phyloP scores from a whole-genome alignment of 2,797 vertebrate genomes.

The Pipistrellus nathusii region DNA sequence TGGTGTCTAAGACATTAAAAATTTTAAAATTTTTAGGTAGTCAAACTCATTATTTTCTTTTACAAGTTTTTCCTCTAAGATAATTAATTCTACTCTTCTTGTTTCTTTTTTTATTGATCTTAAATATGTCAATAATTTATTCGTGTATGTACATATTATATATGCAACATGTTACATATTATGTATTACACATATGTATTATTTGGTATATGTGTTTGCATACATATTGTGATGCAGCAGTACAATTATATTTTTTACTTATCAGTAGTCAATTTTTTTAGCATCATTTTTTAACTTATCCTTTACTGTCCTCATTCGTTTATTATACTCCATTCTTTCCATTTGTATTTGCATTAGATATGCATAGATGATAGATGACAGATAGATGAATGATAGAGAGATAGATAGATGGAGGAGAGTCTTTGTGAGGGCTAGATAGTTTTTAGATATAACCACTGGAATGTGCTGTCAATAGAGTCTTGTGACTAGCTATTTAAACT shows the following conservation, averaged over 20 bases:
- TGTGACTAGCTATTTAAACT: not conserved
- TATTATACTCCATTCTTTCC: not conserved
- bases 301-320: not conserved
- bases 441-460: not conserved
- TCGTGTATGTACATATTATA: not conserved
- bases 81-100: not conserved
- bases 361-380: not conserved
- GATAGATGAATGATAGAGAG: not conserved
- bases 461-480: not conserved
- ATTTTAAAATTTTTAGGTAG: not conserved
- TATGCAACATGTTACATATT: not conserved
- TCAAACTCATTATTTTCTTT: conserved; percentile 25
- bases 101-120: not conserved
- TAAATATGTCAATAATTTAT: not conserved
- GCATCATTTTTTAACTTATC: not conserved
- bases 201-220: not conserved
- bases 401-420: not conserved
- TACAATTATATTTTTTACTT: conserved; percentile 31
- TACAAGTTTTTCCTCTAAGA: not conserved
- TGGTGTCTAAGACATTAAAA: not conserved
- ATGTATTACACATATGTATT: not conserved
- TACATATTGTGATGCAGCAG: not conserved
- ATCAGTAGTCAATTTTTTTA: not conserved
- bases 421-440: not conserved
- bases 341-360: not conserved